Evolutionary conservation across 2,888 invertebrate genomes (phyloP).

Genomic region (Diarsia mendica): DNA sequence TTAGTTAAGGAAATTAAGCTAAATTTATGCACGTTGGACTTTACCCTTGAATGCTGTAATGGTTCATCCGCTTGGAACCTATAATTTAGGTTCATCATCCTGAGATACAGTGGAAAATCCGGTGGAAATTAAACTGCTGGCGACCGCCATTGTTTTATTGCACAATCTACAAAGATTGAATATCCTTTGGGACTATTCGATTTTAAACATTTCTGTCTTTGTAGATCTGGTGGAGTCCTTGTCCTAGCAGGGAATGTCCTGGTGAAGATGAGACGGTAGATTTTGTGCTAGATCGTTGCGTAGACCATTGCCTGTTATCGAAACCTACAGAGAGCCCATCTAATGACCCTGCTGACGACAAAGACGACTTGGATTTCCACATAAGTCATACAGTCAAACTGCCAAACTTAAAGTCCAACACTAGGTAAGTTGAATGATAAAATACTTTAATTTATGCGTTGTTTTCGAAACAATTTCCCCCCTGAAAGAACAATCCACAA

Average conservation of each 20-base stretch:
- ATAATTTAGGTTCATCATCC: slow-evolving; percentile 43
- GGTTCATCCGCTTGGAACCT: slow-evolving; percentile 56
- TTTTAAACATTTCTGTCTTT: slow-evolving; percentile 32
- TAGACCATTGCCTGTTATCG: slow-evolving; percentile 92
- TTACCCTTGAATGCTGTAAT: slow-evolving; percentile 68
- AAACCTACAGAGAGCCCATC: slow-evolving; percentile 83
- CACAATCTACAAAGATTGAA: neutral
- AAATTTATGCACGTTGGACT: slow-evolving; percentile 80
- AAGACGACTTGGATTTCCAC: slow-evolving; percentile 89
- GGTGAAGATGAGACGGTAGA: slow-evolving; percentile 93
- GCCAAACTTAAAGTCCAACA: slow-evolving; percentile 80
- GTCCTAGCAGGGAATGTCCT: slow-evolving; percentile 94
- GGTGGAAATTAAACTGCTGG: neutral
- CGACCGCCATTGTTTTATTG: slow-evolving; percentile 3
- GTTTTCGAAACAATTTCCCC: slow-evolving; percentile 1
- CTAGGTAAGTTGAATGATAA: slow-evolving; percentile 72
- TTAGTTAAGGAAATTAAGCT: slow-evolving; percentile 86
- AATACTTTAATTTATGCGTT: neutral
- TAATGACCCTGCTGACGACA: slow-evolving; percentile 85
- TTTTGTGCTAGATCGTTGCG: slow-evolving; percentile 93
- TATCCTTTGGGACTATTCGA: neutral
- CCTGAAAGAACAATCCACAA: neutral
- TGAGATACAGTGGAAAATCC: slow-evolving; percentile 1
- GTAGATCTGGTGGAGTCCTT: slow-evolving; percentile 96
- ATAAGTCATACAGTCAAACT: slow-evolving; percentile 87